These are phyloP conservation scores for Notothenia rossii DNA, from an alignment of 2,113 vertebrate species.

Conservation along the genomic window DNA sequence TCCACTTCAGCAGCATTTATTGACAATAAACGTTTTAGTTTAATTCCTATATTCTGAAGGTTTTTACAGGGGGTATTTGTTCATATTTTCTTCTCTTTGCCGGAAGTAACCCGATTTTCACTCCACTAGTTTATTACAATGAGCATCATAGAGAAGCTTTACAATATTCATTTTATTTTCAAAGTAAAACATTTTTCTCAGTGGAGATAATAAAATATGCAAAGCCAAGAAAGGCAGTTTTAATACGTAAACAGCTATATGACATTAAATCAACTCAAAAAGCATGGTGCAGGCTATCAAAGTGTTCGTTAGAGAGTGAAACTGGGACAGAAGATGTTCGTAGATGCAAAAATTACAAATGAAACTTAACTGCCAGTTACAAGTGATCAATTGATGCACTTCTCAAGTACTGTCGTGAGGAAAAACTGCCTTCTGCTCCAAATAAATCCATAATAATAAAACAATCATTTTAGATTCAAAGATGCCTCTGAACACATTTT, in stretches of 20 bases:
- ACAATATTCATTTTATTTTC: no score
- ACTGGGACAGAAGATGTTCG: background rate
- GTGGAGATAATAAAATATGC: constrained; percentile 3
- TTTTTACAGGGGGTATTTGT: background rate
- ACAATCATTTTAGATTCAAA: background rate
- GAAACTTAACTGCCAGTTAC: background rate
- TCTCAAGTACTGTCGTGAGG: background rate
- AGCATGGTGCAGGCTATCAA: background rate
- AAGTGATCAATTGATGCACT: background rate
- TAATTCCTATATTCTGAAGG: background rate
- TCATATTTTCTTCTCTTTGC: no score
- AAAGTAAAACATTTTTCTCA: background rate
- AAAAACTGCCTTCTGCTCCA: background rate
- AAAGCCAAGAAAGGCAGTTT: background rate
- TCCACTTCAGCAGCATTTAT: background rate
- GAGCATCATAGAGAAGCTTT: no score
- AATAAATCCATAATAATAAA: background rate
- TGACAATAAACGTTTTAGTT: background rate
- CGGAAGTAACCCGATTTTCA: no score
- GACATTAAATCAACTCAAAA: background rate
- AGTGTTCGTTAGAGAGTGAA: background rate
- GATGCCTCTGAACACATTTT: background rate
- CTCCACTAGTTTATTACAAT: no score
- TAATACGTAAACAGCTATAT: background rate
- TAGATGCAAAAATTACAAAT: background rate